Percentiles rank a stretch among this genome's conserved stretches.
Conservation (phyloP, 1,140 invertebrate genomes). For the Drosophila bocki region DNA sequence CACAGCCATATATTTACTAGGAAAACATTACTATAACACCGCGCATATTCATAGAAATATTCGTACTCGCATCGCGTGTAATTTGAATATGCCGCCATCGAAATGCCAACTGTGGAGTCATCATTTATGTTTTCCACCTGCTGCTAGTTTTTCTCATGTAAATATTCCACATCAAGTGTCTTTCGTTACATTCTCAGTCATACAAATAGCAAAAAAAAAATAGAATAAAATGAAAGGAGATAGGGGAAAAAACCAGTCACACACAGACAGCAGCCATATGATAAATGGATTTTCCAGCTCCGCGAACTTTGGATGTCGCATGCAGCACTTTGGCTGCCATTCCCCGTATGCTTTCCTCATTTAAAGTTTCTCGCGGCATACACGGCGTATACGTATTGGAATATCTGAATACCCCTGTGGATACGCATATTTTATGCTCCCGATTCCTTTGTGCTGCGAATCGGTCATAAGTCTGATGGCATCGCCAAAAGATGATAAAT, state of each 20-base stretch:
- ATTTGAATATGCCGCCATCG: slow-evolving; percentile 40
- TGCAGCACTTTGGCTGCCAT: slow-evolving; percentile 27
- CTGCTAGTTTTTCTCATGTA: slow-evolving; percentile 43
- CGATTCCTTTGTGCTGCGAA: slow-evolving; percentile 5
- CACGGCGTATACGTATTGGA: slow-evolving; percentile 22
- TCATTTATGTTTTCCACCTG: slow-evolving; percentile 45
- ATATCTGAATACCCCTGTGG: slow-evolving; percentile 16
- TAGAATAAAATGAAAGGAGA: neutral
- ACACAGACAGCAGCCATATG: slow-evolving; percentile 48
- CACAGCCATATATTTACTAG: slow-evolving; percentile 9
- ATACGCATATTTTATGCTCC: slow-evolving; percentile 34
- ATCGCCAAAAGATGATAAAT: slow-evolving; percentile 23
- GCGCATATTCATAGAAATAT: slow-evolving; percentile 16
- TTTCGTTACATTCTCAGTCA: slow-evolving; percentile 40
- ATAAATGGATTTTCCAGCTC: slow-evolving; percentile 64
- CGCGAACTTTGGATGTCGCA: slow-evolving; percentile 56
- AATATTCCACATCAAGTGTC: slow-evolving; percentile 46
- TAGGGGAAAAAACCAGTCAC: slow-evolving; percentile 8
- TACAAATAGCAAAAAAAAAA: slow-evolving; percentile 6
- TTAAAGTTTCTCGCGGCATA: slow-evolving; percentile 41
- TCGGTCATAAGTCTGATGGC: slow-evolving; percentile 32
- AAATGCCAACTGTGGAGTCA: slow-evolving; percentile 37
- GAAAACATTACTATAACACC: slow-evolving; percentile 7
- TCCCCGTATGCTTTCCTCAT: slow-evolving; percentile 29
- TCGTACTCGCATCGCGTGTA: slow-evolving; percentile 4